Conservation (phyloP, 2,113 vertebrate species). For the Anhinga anhinga region DNA sequence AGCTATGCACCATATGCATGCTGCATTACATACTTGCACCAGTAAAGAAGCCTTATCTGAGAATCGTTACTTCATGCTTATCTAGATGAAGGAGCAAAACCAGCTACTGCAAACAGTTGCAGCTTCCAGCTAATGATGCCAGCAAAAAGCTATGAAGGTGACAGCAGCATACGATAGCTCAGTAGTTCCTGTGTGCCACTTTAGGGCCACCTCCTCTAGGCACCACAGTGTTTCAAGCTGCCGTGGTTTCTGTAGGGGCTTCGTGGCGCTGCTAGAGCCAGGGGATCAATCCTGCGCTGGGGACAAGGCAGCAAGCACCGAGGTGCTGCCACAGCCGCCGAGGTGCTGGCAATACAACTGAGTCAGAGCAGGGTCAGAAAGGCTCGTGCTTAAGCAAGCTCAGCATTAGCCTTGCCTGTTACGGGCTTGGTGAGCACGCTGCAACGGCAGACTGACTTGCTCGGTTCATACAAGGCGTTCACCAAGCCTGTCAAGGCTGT, state of each 20-base stretch:
- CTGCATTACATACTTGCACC: neutral
- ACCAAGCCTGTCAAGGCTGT: fast-evolving
- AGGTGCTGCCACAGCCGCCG: neutral
- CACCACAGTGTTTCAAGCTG: neutral
- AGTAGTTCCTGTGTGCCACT: neutral
- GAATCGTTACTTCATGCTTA: neutral
- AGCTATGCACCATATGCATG: neutral
- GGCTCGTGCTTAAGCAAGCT: neutral
- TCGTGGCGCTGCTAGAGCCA: fast-evolving
- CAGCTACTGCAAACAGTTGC: neutral
- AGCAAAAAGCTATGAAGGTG: neutral
- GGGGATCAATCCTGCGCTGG: neutral
- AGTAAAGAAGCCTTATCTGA: neutral
- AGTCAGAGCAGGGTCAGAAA: neutral
- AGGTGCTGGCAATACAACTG: neutral
- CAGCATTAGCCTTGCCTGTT: fast-evolving
- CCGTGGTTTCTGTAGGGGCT: neutral
- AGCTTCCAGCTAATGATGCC: neutral
- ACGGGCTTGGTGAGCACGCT: fast-evolving
- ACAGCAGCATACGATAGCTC: fast-evolving
- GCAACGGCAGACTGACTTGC: fast-evolving
- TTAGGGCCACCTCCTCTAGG: neutral
- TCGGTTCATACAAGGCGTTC: fast-evolving
- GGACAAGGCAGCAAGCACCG: neutral
- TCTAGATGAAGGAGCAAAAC: neutral